Base-by-base conservation (phyloP, 2,888 invertebrate species). In the Pyrocoelia pectoralis region DNA sequence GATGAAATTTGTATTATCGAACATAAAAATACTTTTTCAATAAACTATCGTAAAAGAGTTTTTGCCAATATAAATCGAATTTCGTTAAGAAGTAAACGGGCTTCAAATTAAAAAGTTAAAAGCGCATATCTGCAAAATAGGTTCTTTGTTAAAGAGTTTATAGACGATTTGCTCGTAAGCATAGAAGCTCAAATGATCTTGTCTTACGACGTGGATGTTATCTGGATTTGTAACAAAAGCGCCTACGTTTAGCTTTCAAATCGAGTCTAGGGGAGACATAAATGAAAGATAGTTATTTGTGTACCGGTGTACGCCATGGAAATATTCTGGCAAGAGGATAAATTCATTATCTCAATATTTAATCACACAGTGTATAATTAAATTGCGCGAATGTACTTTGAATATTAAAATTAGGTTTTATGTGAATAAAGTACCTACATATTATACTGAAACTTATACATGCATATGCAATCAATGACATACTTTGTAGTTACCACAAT, bases 271-370 rank as follows among this genome's bases (percentile, higher is more conserved):
- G 38, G n/a, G n/a, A n/a, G 49, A 57, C 49, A 49, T 49, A 12
- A 19, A 38, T 57, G 50, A 57, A 57, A 33, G 40, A 46, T 46
- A 17, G n/a, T n/a, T n/a, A n/a, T n/a, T n/a, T n/a, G n/a, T n/a
- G n/a, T n/a, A n/a, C n/a, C n/a, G 13, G 46, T 17, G 6, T 6
- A 6, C 24, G 24, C 24, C 24, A 5, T 17, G 14, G 14, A 41
- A 41, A 46, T 46, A 46, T 18, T 46, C 18, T n/a, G 13, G 10
- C 17, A 10, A 10, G n/a, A 17, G n/a, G 18, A 46, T 46, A n/a
- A 46, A 18, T 15, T 17, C n/a, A 18, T 46, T 46, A 46, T 46
- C 18, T 18, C n/a, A 3, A 18, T 18, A 46, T 46, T 18, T 17
- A 15, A 43, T 43, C 41, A 33, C 8, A 33, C 6, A 33, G 33